Conservation (phyloP, 37 sponge, comb jelly and placozoan species). For the Axinella damicornis region DNA sequence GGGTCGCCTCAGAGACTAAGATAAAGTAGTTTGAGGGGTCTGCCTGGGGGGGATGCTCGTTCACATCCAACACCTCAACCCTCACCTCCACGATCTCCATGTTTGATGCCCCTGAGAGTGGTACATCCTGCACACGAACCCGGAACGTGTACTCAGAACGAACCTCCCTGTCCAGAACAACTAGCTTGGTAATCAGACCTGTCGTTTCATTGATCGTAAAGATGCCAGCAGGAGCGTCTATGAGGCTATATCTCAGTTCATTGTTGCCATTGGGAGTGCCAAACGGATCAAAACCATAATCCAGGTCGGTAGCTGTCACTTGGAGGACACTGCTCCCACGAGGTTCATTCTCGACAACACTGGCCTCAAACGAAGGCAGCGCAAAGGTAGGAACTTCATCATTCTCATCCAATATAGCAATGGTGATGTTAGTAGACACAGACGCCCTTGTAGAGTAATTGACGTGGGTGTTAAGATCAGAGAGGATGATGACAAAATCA, state of each 20-base stretch:
- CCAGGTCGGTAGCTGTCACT: conserved; percentile 67
- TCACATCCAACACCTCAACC: conserved; percentile 63
- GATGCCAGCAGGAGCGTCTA: conserved; percentile 12
- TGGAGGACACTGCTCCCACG: conserved; percentile 28
- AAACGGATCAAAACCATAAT: conserved; percentile 51
- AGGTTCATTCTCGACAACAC: conserved; percentile 32
- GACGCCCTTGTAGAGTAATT: not conserved
- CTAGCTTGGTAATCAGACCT: conserved; percentile 47
- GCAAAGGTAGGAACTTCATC: conserved; percentile 53
- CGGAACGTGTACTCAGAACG: conserved; percentile 42
- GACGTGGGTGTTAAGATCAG: conserved; percentile 52
- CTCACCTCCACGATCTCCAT: conserved; percentile 26
- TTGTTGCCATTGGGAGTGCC: conserved; percentile 79
- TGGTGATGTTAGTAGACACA: conserved; percentile 28
- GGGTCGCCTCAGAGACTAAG: conserved; percentile 45
- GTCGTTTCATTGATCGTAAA: conserved; percentile 56
- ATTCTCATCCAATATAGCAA: conserved; percentile 59
- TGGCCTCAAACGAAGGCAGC: not conserved
- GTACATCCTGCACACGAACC: conserved; percentile 56
- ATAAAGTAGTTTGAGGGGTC: conserved; percentile 59
- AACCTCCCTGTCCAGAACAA: conserved; percentile 53
- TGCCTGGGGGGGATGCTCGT: conserved; percentile 72
- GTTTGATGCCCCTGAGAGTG: not conserved
- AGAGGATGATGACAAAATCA: conserved; percentile 32
- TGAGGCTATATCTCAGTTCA: conserved; percentile 45